These are phyloP conservation scores for Anthopleura sola DNA, from an alignment of 64 coral and sea anemone genomes.

Conservation along the genomic window DNA sequence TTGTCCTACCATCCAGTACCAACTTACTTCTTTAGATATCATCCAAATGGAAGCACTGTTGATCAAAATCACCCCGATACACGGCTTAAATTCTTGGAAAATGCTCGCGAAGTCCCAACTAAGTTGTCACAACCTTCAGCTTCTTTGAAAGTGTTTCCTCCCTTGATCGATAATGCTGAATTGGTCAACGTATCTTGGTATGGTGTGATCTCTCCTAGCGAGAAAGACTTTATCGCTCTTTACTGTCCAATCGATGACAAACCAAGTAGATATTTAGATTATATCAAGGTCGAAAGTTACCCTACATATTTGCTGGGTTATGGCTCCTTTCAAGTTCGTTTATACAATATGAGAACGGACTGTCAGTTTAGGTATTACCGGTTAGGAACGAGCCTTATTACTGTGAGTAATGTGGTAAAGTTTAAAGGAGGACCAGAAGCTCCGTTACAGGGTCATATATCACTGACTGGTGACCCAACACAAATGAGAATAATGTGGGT, in stretches of 20 bases:
- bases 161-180: constrained; percentile 55
- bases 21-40: constrained; percentile 73
- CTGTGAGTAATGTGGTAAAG: constrained; percentile 52
- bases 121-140: constrained; percentile 36
- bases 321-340: constrained; percentile 49
- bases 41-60: constrained; percentile 74
- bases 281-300: constrained; percentile 30
- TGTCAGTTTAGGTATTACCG: constrained; percentile 78
- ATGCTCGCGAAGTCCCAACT: not conserved
- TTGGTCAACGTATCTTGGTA: constrained; percentile 60
- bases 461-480: constrained; percentile 46
- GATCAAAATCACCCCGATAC: constrained; percentile 66
- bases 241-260: constrained; percentile 51
- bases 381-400: constrained; percentile 25
- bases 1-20: constrained; percentile 48
- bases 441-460: constrained; percentile 69
- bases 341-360: constrained; percentile 78
- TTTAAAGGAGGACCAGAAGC: constrained; percentile 58
- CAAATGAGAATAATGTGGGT: constrained; percentile 97
- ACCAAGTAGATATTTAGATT: constrained; percentile 63
- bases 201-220: constrained; percentile 33
- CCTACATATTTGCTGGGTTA: constrained; percentile 62
- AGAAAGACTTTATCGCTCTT: constrained; percentile 43
- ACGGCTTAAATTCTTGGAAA: constrained; percentile 32
- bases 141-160: constrained; percentile 58